Base-by-base conservation (phyloP, 2,113 vertebrate genomes). In the Anguilla rostrata region DNA sequence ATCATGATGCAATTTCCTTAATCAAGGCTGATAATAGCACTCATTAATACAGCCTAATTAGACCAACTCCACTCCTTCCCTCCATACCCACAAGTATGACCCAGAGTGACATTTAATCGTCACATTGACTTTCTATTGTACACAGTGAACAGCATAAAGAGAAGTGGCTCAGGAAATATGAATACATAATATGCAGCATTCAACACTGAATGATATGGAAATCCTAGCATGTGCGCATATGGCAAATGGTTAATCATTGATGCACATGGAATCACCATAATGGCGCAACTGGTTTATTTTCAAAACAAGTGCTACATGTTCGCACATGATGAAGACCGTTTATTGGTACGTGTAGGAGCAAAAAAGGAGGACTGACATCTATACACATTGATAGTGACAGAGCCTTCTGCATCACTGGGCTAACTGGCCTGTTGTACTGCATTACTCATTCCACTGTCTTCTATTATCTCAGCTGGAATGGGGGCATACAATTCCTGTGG, bases 371-470 rank as follows among this genome's bases (percentile, higher is more conserved):
- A 82, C 39, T 83, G 89, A 88, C 88, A 88, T 91, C 92, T 90
- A 34, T 34, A 29, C 29, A 29, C 71, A 89, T 40, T 94, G 88
- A 87, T 93, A 87, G 95, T 95, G 94, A 95, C 94, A 94, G 92
- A 89, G 87, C 92, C 92, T 94, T 95, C 93, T 92, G 94, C 93
- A 91, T 91, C 94, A 92, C 87, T 92, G 91, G 80, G 83, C 93
- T 95, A 93, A 95, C 91, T 91, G 90, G 93, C 92, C 87, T 56
- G 94, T 93, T 96, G 87, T 88, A 91, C 87, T 93, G 88, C 92
- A 95, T 95, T 93, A 93, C 94, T 93, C 87, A 94, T 92, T 95
- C 94, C 94, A 8, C 39, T 22, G 43, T 39, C 34, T 16, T 46
- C 41, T 39, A 29, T 90, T 85, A 92, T 87, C 90, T 96, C 94